A percentile compares a stretch with the other conserved stretches of the same genome.
Conservation (phyloP, 2,113 vertebrate species). For the Amblyornis subalaris region DNA sequence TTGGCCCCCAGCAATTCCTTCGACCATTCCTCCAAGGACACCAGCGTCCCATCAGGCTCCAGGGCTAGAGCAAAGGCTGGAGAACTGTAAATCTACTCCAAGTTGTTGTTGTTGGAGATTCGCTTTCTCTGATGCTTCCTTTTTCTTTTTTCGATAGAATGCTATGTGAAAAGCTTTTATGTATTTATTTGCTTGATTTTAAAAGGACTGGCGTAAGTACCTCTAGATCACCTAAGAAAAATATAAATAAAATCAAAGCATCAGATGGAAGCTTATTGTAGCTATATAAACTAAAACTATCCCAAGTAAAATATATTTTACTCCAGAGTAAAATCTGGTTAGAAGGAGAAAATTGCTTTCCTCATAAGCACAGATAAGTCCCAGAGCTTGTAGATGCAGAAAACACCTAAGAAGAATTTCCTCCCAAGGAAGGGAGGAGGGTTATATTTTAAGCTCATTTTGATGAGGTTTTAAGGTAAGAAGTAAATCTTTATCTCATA, state of each 20-base stretch:
- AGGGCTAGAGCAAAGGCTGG: constrained; percentile 73
- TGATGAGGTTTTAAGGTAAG: neutral
- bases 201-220: constrained; percentile 53
- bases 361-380: constrained; percentile 49
- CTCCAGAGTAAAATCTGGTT: constrained; percentile 70
- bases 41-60: constrained; percentile 78
- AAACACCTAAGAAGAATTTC: neutral
- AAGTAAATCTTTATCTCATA: neutral
- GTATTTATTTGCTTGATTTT: constrained; percentile 44
- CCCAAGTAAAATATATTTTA: constrained; percentile 64
- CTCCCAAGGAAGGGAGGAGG: neutral
- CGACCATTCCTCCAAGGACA: constrained; percentile 85
- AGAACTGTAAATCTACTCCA: constrained; percentile 78
- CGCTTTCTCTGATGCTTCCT: neutral
- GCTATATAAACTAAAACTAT: constrained; percentile 27
- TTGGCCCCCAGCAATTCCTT: constrained; percentile 82
- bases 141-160: neutral
- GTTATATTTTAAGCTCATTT: constrained; percentile 10
- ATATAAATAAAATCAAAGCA: neutral
- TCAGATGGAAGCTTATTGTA: constrained; percentile 31
- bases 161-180: neutral
- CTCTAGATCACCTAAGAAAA: neutral
- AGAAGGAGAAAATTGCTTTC: constrained; percentile 58
- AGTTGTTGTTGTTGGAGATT: constrained; percentile 63
- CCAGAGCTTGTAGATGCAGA: constrained; percentile 10